phyloP scores from a whole-genome alignment of 1,140 invertebrate genomes.

The Drosophila nannoptera region DNA sequence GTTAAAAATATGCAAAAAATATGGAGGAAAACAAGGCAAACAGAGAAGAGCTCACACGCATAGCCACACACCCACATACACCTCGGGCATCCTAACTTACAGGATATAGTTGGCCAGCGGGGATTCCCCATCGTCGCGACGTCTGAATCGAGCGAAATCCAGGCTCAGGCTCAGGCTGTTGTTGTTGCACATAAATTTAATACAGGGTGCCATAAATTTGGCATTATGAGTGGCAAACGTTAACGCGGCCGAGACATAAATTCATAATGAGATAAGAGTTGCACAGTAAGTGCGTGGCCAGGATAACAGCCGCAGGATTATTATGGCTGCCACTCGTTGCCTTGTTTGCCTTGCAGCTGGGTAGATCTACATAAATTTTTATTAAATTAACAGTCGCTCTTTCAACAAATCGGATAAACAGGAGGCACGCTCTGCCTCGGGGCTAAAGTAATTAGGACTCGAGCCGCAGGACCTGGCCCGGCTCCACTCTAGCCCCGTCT shows the following conservation, averaged over 20 bases:
- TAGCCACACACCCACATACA: no score
- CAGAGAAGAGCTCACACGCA: no score
- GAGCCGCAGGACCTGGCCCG: no score
- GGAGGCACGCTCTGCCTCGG: not conserved
- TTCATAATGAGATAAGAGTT: slow-evolving; percentile 47
- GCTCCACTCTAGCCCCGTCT: not conserved
- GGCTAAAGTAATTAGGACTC: not conserved
- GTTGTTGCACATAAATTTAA: slow-evolving; percentile 53
- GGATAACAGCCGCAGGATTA: slow-evolving; percentile 37
- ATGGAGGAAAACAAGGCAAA: no score
- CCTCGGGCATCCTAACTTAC: not conserved
- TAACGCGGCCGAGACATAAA: slow-evolving; percentile 33
- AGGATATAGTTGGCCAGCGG: slow-evolving; percentile 24
- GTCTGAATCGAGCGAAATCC: slow-evolving; percentile 16
- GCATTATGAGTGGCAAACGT: slow-evolving; percentile 37
- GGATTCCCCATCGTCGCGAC: slow-evolving; percentile 36
- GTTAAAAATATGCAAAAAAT: no score
- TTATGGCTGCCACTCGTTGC: slow-evolving; percentile 11
- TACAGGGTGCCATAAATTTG: slow-evolving; percentile 62
- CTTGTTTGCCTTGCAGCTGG: slow-evolving; percentile 28
- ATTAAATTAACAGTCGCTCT: slow-evolving; percentile 21
- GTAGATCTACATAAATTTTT: slow-evolving; percentile 28
- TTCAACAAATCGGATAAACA: slow-evolving; percentile 21
- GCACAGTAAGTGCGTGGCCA: slow-evolving; percentile 22
- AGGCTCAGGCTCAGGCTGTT: slow-evolving; percentile 13